Evolutionary conservation across 2,888 invertebrate genomes (phyloP).

Genomic region (Mythimna pallens): DNA sequence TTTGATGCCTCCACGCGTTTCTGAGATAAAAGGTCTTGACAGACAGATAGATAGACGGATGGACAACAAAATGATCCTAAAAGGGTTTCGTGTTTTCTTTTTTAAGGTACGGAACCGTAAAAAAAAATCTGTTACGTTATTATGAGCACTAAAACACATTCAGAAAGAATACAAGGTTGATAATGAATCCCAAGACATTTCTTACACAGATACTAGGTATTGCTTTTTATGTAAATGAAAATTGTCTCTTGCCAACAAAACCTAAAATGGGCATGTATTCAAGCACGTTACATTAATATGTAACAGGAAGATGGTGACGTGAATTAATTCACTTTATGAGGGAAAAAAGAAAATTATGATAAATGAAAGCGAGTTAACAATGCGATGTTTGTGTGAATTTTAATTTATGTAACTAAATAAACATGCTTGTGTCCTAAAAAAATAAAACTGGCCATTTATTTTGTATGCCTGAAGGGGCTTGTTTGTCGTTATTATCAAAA

Average conservation of each 20-base stretch:
- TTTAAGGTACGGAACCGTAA: too few species aligned
- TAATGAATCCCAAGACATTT: background rate
- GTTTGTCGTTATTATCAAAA: conserved; percentile 3
- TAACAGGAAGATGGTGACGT: conserved; percentile 62
- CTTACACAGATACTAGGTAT: background rate
- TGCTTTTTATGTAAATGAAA: conserved; percentile 37
- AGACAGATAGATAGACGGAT: too few species aligned
- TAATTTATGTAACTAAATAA: conserved; percentile 41
- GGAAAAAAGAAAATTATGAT: conserved; percentile 60
- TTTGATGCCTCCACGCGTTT: too few species aligned
- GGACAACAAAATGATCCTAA: too few species aligned
- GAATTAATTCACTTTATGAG: conserved; percentile 58
- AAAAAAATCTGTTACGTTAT: too few species aligned
- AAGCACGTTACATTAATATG: conserved; percentile 62
- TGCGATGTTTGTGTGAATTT: conserved; percentile 51
- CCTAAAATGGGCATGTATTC: conserved; percentile 54
- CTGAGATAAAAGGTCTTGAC: too few species aligned
- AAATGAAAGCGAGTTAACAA: conserved; percentile 51
- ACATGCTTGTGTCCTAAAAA: conserved; percentile 12
- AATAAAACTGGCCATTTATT: conserved; percentile 27
- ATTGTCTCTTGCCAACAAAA: conserved; percentile 51
- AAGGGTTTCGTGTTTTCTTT: too few species aligned
- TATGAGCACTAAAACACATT: background rate
- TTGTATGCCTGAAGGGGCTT: conserved; percentile 25
- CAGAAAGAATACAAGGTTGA: background rate